Evolutionary conservation across 2,113 vertebrate genomes (phyloP), one percentile per base, ranked within the genome.

Genomic region (Megaceryle maxima): DNA sequence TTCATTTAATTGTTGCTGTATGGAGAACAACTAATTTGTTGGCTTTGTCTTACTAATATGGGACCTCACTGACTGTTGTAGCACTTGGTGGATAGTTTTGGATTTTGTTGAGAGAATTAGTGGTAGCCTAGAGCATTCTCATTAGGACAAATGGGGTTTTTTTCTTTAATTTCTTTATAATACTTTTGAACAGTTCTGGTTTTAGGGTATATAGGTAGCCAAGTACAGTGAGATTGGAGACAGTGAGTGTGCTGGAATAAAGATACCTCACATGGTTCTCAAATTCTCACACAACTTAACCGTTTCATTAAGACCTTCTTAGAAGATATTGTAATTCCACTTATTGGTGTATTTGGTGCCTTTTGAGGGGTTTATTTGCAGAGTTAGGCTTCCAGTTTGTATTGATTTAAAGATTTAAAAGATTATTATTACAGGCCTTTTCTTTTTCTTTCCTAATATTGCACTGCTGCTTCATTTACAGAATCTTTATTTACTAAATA

Each of bases 301-400:
- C 94, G 96, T 93, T 83, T 67, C 68, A 81, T 93, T 74, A 92
- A 79, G 90, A 74, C 48, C 72, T 88, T 96, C 91, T 79, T 85
- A 95, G 91, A 94, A 90, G 83, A 88, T 91, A 82, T 33, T 86
- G 48, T 94, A 96, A 70, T 94, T 96, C 82, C 57, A 63, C 11
- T 18, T 93, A 92, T 76, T 88, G 85, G 44, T 59, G 97, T 92
- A 89, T 95, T 96, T 97, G 86, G 87, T 96, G 94, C 97, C 84
- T 94, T 97, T 94, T 89, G 35, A 93, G 55, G 55, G 76, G 55
- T 94, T 97, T 96, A 85, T 97, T 96, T 97, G 86, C 95, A 95
- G 95, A 97, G 93, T 59, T 80, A 92, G 95, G 91, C 93, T 97
- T 97, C 97, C 87, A 17, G 55, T 16, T 98, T 95, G 97, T 96